Percentiles rank a stretch among this genome's conserved stretches.
These are phyloP conservation scores for Pelobates cultripes DNA, from an alignment of 2,797 vertebrate genomes.

Conservation along the genomic window DNA sequence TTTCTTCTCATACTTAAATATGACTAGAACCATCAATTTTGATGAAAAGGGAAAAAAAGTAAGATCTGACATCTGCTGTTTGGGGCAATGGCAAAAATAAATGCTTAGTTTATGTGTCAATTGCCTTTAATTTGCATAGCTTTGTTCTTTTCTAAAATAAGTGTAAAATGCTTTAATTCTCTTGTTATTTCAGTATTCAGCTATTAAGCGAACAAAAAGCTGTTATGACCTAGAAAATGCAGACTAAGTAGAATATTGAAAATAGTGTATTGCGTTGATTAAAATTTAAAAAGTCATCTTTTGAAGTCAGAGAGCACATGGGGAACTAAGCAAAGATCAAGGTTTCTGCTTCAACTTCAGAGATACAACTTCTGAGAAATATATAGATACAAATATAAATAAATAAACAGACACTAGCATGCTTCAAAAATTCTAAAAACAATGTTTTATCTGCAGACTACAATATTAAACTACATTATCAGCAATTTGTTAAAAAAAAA, in stretches of 20 bases:
- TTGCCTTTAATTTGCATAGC: slow-evolving; percentile 15
- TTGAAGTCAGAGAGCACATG: slow-evolving; percentile 58
- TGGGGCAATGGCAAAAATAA: not conserved
- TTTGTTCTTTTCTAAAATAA: not conserved
- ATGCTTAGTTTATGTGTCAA: not conserved
- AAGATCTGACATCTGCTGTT: not conserved
- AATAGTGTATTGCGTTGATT: slow-evolving; percentile 58
- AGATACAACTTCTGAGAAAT: slow-evolving; percentile 53
- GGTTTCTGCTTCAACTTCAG: slow-evolving; percentile 54
- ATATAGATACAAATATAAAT: slow-evolving; percentile 46
- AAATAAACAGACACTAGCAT: slow-evolving; percentile 31
- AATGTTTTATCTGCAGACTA: slow-evolving; percentile 16
- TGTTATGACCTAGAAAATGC: slow-evolving; percentile 59
- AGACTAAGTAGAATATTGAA: slow-evolving; percentile 59
- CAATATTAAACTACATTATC: not conserved
- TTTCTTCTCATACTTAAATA: too few relatives aligned
- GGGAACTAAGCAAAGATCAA: slow-evolving; percentile 58
- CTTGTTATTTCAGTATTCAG: slow-evolving; percentile 48
- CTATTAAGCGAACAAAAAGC: slow-evolving; percentile 55
- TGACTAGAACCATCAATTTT: too few relatives aligned
- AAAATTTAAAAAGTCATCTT: slow-evolving; percentile 60
- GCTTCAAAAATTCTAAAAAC: slow-evolving; percentile 51
- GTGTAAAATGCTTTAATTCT: not conserved
- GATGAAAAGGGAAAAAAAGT: not conserved
- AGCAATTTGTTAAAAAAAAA: not conserved